A percentile compares a stretch with the other conserved stretches of the same genome.
Evolutionary conservation across 2,797 vertebrate species (phyloP).

Genomic region (Columba guinea): DNA sequence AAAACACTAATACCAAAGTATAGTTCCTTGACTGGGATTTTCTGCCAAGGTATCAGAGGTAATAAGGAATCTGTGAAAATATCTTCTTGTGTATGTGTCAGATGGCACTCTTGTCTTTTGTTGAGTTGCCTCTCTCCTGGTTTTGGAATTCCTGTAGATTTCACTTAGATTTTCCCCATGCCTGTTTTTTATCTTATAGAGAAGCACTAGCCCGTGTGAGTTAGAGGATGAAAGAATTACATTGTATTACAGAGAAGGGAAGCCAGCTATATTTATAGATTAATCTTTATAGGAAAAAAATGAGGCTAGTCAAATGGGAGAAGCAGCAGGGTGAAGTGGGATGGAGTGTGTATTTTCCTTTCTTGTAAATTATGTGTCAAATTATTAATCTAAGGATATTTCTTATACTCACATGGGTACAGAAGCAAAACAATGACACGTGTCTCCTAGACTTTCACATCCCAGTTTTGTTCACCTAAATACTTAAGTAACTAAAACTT

Average conservation of each 20-base stretch:
- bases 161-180: not conserved
- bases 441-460: not conserved
- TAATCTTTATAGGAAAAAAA: not conserved
- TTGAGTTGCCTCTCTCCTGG: not conserved
- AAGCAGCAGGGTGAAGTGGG: not conserved
- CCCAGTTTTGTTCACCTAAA: not conserved
- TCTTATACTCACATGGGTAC: rapidly evolving
- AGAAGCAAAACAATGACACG: rapidly evolving
- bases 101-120: not conserved
- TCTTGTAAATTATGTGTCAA: not conserved
- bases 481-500: not conserved
- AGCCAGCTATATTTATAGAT: not conserved
- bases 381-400: not conserved
- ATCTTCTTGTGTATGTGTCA: not conserved
- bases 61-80: not conserved
- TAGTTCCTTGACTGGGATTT: not conserved
- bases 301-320: not conserved
- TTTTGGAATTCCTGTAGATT: not conserved
- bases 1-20: not conserved
- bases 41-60: not conserved
- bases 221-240: not conserved
- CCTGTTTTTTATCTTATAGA: not conserved
- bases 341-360: not conserved
- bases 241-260: not conserved
- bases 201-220: not conserved